Base-by-base conservation (phyloP, 2,797 vertebrate genomes). In the Erpetoichthys calabaricus region DNA sequence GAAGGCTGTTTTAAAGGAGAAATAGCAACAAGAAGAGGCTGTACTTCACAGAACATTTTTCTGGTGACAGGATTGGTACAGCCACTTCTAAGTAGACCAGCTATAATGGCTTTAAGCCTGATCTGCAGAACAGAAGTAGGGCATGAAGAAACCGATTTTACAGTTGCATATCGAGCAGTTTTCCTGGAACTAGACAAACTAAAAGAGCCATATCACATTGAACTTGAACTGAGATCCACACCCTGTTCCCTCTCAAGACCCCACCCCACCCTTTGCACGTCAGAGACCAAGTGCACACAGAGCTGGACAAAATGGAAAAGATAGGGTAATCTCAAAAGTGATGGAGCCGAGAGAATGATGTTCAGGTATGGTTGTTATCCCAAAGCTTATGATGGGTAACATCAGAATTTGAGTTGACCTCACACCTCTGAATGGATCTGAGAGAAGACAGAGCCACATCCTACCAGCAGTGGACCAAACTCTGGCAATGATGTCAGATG, bases 221-320 rank as follows among this genome's bases (percentile, higher is more conserved):
- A 56, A 4, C 8, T 57, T 5, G 7, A 64, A 5, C 2, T 45
- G 45, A 47, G 59, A 2, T 53, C 53, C 2, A 43, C 25, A 9
- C 54, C 45, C 4, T 49, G 50, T 3, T 45, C 53, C 1, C 47
- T 1, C 45, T 63, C 3, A 59, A 59, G 3, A 46, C 63, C 0
- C 60, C 65, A 2, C 25, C 25, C 25, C 25, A 25, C 25, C 1
- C 25, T 25, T 25, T 25, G 25, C 25, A 25, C 25, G 53, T 70
- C 7, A 65, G 61, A 59, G 63, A 56, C 1, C 52, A 60, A 51
- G 62, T 65, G 1, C 4, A 5, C 1, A 3, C 45, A 42, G 58
- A 62, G 56, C 50, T 64, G 6, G 55, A 56, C 5, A 60, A 61
- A 44, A 63, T 65, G 61, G 51, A 65, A 55, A 8, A 41, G 5